phyloP scores from a whole-genome alignment of 35 echinoderm and acorn worm species.

The Heliocidaris erythrogramma region DNA sequence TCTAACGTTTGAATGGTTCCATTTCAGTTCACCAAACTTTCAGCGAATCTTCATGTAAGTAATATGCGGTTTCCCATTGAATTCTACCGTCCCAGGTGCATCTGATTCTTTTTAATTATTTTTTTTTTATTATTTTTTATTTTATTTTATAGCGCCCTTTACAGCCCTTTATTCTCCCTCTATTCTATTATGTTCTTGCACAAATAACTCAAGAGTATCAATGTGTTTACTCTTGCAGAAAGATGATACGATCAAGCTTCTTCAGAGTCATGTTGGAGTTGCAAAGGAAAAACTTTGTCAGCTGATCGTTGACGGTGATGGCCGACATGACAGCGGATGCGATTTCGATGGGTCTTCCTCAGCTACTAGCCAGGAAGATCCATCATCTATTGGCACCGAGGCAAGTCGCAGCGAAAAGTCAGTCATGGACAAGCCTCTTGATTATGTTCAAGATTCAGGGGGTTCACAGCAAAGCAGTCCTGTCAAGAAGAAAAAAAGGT shows the following conservation, averaged over 20 bases:
- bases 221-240: constrained; percentile 64
- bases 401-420: background rate
- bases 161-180: no score
- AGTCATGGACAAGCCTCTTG: background rate
- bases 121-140: no score
- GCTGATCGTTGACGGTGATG: constrained; percentile 62
- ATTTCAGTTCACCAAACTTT: no score
- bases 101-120: no score
- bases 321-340: constrained; percentile 93
- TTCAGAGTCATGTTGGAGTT: constrained; percentile 79
- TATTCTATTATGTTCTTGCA: background rate
- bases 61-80: no score
- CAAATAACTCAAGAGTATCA: no score
- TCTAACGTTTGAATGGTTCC: no score
- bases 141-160: no score
- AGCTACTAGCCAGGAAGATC: constrained; percentile 76
- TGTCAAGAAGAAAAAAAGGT: constrained; percentile 17
- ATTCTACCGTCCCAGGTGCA: no score
- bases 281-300: constrained; percentile 87
- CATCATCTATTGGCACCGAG: constrained; percentile 31
- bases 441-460: background rate
- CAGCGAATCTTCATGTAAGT: no score
- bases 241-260: constrained; percentile 79
- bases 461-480: background rate
- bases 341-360: constrained; percentile 91